Evolutionary conservation across 2,888 invertebrate species (phyloP), one percentile per base, ranked within the genome.

Genomic region (Brenthis ino): DNA sequence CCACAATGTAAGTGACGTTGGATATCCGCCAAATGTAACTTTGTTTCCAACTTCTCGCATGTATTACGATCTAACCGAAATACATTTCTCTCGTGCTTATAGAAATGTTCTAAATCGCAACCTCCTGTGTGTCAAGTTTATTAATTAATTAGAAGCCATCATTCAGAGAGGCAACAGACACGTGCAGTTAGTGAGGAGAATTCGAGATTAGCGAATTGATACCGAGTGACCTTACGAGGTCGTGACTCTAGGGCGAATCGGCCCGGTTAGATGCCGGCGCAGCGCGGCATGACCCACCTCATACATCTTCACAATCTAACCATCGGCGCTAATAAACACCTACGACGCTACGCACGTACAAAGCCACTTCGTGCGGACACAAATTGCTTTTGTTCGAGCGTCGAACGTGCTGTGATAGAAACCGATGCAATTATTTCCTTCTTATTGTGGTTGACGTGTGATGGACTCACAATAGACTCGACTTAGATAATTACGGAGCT

Each of bases 331-430:
- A 90, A 90, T 91, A 89, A 87, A 89, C 91, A 87, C 89, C 89
- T 89, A 86, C 82, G 81, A 89, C 77, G 84, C 89, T 77, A 84
- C 86, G 86, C 91, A 91, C 91, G 90, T 91, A 88, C 89, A 78
- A 82, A 82, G 83, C 82, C 85, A 86, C 85, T 88, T 82, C 88
- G 89, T 85, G 85, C 88, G 84, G 85, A 89, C 91, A 90, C 88
- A 91, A 90, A 91, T 92, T 91, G 90, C 89, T 88, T 92, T 92
- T 91, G 92, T 91, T 89, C 88, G 82, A 80, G 80, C 67, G 65
- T 77, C 82, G 84, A 81, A 89, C 88, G 89, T 87, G 88, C 82
- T 82, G 80, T 84, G 86, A 84, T 84, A 80, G 80, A 77, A 78
- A 80, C 80, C 75, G 79, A 79, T 82, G 82, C 84, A 83, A 86